Evolutionary conservation across 2,113 vertebrate genomes (phyloP).

Genomic region (Tychaedon coryphoeus): DNA sequence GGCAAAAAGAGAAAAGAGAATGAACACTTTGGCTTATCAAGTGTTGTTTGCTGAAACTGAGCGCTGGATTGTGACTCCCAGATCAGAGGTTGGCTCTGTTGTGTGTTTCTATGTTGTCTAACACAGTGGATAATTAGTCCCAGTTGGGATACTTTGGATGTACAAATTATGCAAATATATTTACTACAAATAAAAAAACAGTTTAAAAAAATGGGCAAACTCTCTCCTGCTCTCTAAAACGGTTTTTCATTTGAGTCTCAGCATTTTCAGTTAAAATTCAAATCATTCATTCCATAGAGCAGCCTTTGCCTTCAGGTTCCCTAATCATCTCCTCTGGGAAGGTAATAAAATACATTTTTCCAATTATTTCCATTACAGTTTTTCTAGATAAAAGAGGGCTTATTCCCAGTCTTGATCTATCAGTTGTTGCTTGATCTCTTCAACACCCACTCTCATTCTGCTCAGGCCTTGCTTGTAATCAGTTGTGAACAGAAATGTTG

Average conservation of each 20-base stretch:
- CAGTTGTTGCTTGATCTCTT: background rate
- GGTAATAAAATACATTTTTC: background rate
- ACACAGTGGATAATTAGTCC: conserved; percentile 12
- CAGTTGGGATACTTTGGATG: background rate
- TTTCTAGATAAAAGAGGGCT: background rate
- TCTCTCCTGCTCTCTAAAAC: background rate
- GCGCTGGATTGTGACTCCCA: background rate
- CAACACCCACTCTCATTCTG: background rate
- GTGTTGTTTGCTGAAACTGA: conserved; percentile 28
- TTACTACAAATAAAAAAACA: background rate
- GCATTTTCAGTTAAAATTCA: background rate
- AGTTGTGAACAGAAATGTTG: background rate
- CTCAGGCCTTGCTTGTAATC: background rate
- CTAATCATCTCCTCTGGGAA: background rate
- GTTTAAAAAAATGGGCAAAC: background rate
- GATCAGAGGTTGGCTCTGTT: conserved; percentile 24
- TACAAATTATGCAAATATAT: conserved; percentile 12
- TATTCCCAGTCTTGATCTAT: background rate
- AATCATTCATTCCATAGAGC: background rate
- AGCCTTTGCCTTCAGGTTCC: background rate
- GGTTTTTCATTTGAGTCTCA: background rate
- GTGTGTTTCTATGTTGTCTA: background rate
- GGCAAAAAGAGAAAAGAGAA: background rate
- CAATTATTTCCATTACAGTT: background rate
- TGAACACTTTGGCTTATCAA: conserved; percentile 25